Conservation (phyloP, 2,888 invertebrate species). For the Zygothrica quintamaculata region DNA sequence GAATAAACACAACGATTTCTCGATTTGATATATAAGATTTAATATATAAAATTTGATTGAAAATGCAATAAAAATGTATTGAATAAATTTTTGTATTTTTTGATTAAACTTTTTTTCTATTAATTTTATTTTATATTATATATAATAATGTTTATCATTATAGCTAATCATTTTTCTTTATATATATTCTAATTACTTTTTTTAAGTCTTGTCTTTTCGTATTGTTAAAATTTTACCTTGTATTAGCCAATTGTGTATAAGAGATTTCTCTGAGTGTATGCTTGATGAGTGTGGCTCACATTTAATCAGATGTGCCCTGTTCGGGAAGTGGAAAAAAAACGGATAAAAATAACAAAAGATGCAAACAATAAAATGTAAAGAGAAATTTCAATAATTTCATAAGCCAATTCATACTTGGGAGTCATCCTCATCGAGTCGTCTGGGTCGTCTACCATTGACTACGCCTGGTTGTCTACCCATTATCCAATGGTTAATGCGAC, state of each 20-base stretch:
- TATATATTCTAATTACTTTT: not conserved
- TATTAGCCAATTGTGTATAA: conserved; percentile 28
- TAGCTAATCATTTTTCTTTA: too few relatives aligned
- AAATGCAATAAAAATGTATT: too few relatives aligned
- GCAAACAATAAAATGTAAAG: conserved; percentile 10
- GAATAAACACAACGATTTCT: too few relatives aligned
- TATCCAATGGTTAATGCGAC: conserved; percentile 43
- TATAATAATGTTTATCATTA: too few relatives aligned
- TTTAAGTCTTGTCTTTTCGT: not conserved
- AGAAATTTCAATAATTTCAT: conserved; percentile 6
- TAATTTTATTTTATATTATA: too few relatives aligned
- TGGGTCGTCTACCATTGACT: conserved; percentile 28
- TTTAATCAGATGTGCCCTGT: conserved; percentile 66
- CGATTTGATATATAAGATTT: too few relatives aligned
- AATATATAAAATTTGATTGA: too few relatives aligned
- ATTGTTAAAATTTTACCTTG: conserved; percentile 19
- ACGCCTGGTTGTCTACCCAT: conserved; percentile 12
- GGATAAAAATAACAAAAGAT: conserved; percentile 18
- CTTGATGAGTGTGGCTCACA: conserved; percentile 23
- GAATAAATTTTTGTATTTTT: too few relatives aligned
- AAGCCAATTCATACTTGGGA: conserved; percentile 74
- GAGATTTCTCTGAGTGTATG: conserved; percentile 44
- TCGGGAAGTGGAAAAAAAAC: conserved; percentile 34
- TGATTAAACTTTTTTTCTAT: too few relatives aligned
- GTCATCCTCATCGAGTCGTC: conserved; percentile 70